Conservation (phyloP, 2,113 vertebrate species). For the Phaethornis superciliosus region DNA sequence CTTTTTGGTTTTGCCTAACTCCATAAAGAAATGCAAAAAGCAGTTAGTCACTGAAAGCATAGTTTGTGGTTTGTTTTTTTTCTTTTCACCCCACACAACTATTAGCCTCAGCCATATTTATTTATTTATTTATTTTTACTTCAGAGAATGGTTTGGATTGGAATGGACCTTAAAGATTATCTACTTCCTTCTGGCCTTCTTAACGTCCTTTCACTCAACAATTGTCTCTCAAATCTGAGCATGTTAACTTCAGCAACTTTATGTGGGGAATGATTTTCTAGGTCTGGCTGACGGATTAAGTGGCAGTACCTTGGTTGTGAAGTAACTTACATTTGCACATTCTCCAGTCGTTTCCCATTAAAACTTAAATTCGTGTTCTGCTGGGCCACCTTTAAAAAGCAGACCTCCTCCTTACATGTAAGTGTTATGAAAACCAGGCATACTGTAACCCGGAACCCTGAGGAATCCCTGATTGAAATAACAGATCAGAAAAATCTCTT, state of each 20-base stretch:
- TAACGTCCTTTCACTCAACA: constrained; percentile 20
- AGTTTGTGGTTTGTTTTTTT: background rate
- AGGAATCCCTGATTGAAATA: constrained; percentile 55
- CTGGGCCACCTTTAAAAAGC: constrained; percentile 44
- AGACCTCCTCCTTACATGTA: constrained; percentile 40
- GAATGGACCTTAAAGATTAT: no score
- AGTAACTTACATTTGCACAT: constrained; percentile 46
- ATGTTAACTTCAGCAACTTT: constrained; percentile 40
- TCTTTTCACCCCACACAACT: background rate
- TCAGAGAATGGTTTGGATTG: no score
- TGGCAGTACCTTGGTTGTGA: constrained; percentile 46
- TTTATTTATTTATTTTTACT: no score
- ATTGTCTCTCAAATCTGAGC: background rate
- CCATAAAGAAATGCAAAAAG: background rate
- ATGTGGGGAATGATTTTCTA: background rate
- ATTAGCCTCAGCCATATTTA: background rate
- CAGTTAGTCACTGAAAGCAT: background rate
- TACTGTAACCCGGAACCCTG: constrained; percentile 26
- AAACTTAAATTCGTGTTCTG: constrained; percentile 47
- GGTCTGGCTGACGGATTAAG: constrained; percentile 34
- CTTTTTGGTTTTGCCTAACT: background rate
- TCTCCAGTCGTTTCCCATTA: constrained; percentile 56
- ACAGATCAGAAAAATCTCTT: constrained; percentile 49
- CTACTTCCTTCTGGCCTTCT: constrained; percentile 2
- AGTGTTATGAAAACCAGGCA: constrained; percentile 53